Evolutionary conservation across 2,888 invertebrate genomes (phyloP).

Genomic region (Notodonta dromedarius): DNA sequence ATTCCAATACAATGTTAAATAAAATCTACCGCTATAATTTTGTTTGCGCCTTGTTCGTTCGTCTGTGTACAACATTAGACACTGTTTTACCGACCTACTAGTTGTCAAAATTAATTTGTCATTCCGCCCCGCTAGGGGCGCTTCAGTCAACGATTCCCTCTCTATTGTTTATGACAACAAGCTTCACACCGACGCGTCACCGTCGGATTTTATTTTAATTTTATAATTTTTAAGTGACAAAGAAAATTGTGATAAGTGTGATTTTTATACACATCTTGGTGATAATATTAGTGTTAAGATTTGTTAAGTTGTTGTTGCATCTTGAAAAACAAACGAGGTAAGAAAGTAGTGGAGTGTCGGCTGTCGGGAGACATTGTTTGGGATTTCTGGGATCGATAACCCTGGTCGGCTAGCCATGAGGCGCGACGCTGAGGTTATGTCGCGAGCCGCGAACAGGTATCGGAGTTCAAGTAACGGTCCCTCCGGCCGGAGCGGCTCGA

Average conservation of each 20-base stretch:
- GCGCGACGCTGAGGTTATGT: slow-evolving; percentile 83
- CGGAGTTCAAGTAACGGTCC: slow-evolving; percentile 83
- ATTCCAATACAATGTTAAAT: no score
- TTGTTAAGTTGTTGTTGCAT: slow-evolving; percentile 80
- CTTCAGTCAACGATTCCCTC: slow-evolving; percentile 32
- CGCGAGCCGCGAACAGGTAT: slow-evolving; percentile 74
- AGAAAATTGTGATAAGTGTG: slow-evolving; percentile 83
- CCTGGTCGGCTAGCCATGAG: slow-evolving; percentile 82
- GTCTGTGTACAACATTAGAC: slow-evolving; percentile 8
- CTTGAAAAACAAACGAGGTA: slow-evolving; percentile 78
- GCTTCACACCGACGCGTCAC: slow-evolving; percentile 79
- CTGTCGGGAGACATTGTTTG: slow-evolving; percentile 73
- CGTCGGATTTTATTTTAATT: slow-evolving; percentile 79
- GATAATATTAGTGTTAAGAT: slow-evolving; percentile 81
- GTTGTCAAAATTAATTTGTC: slow-evolving; percentile 34
- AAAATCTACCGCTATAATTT: no score
- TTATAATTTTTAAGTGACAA: slow-evolving; percentile 75
- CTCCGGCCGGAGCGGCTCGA: slow-evolving; percentile 63
- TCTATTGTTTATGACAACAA: slow-evolving; percentile 63
- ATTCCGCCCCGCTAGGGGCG: slow-evolving; percentile 48
- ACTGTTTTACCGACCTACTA: slow-evolving; percentile 37
- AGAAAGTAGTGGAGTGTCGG: slow-evolving; percentile 55
- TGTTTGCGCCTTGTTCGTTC: no score
- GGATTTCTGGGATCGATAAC: slow-evolving; percentile 82
- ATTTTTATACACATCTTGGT: slow-evolving; percentile 81